Conservation (phyloP, 1,140 invertebrate species). For the Acromyrmex echinatior region DNA sequence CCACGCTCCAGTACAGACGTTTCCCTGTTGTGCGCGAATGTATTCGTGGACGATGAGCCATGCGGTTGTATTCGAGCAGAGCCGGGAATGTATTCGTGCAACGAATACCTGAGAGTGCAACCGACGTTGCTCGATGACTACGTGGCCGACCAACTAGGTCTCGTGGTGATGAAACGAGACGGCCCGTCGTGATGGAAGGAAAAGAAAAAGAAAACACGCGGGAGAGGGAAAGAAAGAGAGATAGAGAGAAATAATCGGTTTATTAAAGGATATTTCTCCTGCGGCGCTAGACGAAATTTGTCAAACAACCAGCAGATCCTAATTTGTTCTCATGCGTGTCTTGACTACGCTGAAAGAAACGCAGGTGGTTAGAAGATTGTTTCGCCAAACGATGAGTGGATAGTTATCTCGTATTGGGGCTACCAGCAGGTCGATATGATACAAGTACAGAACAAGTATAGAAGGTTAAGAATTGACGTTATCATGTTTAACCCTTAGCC, state of each 20-base stretch:
- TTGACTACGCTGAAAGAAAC: conserved; percentile 66
- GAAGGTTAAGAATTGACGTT: conserved; percentile 59
- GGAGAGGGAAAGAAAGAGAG: conserved; percentile 57
- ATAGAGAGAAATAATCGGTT: conserved; percentile 67
- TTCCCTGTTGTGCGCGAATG: conserved; percentile 50
- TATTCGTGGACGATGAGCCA: conserved; percentile 50
- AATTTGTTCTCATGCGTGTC: conserved; percentile 77
- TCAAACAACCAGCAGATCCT: conserved; percentile 80
- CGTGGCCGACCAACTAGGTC: conserved; percentile 72
- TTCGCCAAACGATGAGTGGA: conserved; percentile 44
- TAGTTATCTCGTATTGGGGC: conserved; percentile 49
- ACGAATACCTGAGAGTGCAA: conserved; percentile 79
- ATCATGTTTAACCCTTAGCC: conserved; percentile 37
- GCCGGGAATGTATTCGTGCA: conserved; percentile 77
- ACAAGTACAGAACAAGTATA: conserved; percentile 52
- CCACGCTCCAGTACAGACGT: conserved; percentile 74
- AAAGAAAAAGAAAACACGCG: conserved; percentile 55
- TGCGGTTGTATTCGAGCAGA: conserved; percentile 45
- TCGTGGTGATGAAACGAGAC: conserved; percentile 63
- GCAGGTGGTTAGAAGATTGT: conserved; percentile 63
- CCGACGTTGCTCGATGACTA: conserved; percentile 68
- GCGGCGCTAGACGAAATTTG: conserved; percentile 84
- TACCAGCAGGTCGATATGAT: conserved; percentile 50
- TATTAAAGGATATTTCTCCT: conserved; percentile 76
- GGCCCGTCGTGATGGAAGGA: conserved; percentile 56